Evolutionary conservation across 2,797 vertebrate species (phyloP).

Genomic region (Nyctibius grandis): DNA sequence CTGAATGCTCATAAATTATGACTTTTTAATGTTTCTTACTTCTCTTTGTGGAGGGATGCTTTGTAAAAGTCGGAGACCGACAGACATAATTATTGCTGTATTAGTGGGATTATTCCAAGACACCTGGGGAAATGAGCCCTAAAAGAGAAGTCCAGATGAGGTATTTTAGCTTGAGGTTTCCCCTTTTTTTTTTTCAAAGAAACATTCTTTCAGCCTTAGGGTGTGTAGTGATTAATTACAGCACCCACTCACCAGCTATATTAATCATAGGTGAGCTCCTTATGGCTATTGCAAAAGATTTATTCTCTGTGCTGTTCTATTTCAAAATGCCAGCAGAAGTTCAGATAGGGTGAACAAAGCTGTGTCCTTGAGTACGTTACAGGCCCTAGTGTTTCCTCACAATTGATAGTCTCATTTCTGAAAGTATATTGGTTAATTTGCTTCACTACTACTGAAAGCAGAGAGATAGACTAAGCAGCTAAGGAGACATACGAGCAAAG

Average conservation of each 20-base stretch:
- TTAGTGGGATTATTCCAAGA: not conserved
- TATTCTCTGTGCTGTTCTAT: not conserved
- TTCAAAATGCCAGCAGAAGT: conserved; percentile 3
- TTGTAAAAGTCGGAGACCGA: not conserved
- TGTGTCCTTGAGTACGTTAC: not conserved
- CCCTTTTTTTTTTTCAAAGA: not conserved
- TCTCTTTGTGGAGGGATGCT: not conserved
- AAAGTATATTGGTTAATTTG: not conserved
- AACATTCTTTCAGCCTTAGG: not conserved
- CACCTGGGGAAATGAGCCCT: not conserved
- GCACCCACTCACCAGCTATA: not conserved
- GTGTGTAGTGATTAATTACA: not conserved
- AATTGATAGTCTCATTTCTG: not conserved
- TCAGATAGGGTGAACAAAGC: not conserved
- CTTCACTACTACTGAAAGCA: not conserved
- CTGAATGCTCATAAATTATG: not conserved
- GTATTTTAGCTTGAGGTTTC: not conserved
- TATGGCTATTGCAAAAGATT: conserved; percentile 5
- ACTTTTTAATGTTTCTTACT: not conserved
- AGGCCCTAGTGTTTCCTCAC: not conserved
- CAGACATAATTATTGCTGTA: not conserved
- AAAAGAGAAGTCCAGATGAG: not conserved
- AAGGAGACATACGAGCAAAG: not conserved
- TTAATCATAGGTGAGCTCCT: not conserved
- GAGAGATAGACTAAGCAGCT: not conserved